A percentile compares a stretch with the other conserved stretches of the same genome.
These are phyloP conservation scores for Antrozous pallidus DNA, from an alignment of 2,797 vertebrate genomes.

Conservation along the genomic window DNA sequence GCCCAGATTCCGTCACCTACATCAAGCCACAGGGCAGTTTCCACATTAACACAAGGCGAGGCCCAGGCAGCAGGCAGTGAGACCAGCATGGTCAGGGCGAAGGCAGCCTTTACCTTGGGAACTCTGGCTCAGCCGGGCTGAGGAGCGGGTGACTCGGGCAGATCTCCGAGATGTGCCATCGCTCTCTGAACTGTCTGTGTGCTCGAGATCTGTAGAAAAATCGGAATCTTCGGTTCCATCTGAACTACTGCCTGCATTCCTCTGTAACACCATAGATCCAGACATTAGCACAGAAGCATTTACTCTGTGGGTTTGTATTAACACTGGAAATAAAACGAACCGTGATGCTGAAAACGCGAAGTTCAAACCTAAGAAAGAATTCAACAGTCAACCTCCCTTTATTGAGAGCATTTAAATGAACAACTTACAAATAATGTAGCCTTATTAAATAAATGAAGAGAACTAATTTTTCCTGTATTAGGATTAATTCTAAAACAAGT, in stretches of 20 bases:
- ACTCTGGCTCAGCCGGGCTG: constrained; percentile 95
- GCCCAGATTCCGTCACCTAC: not conserved
- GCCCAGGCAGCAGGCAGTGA: not conserved
- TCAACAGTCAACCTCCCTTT: not conserved
- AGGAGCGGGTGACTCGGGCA: constrained; percentile 94
- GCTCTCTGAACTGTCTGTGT: constrained; percentile 97
- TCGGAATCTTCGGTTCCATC: constrained; percentile 98
- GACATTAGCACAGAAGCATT: constrained; percentile 49
- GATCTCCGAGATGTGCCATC: constrained; percentile 91
- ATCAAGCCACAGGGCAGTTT: not conserved
- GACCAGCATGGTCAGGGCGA: not conserved
- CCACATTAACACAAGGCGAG: not conserved
- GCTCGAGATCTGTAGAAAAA: constrained; percentile 96
- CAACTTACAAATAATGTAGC: not conserved
- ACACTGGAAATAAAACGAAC: not conserved
- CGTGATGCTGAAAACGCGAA: not conserved
- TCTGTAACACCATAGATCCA: constrained; percentile 84
- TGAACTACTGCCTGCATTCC: constrained; percentile 96
- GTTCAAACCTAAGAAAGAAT: not conserved
- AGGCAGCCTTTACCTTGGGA: constrained; percentile 89
- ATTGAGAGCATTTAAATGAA: constrained; percentile 2
- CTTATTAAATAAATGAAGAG: not conserved
- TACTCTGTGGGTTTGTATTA: not conserved
- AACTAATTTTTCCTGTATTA: constrained; percentile 10
- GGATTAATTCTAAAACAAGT: constrained; percentile 41